Percentiles rank a stretch among this genome's conserved stretches.
These are phyloP conservation scores for Calameuta filiformis DNA, from an alignment of 2,888 invertebrate genomes.

Conservation along the genomic window DNA sequence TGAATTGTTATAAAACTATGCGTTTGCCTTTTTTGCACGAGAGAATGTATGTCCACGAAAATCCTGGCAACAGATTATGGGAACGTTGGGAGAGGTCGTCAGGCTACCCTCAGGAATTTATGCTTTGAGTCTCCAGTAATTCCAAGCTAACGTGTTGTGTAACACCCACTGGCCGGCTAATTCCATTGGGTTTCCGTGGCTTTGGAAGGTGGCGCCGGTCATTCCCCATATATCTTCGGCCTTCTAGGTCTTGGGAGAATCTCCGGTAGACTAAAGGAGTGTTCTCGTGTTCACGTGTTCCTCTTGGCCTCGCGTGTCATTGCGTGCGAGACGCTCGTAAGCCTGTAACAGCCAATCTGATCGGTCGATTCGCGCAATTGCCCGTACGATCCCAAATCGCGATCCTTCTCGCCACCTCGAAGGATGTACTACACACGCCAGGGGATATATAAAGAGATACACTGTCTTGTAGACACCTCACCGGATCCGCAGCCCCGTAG, in stretches of 20 bases:
- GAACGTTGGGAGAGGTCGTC: background rate
- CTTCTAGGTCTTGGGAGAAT: too few relatives aligned
- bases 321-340: slow-evolving; percentile 52
- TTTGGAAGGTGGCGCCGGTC: too few relatives aligned
- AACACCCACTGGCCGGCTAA: too few relatives aligned
- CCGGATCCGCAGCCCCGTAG: too few relatives aligned
- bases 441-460: too few relatives aligned
- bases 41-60: background rate
- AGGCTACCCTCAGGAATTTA: background rate
- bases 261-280: too few relatives aligned
- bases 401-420: slow-evolving; percentile 31
- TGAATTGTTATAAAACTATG: slow-evolving; percentile 51
- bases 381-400: slow-evolving; percentile 59
- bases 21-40: slow-evolving; percentile 13
- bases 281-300: slow-evolving; percentile 4
- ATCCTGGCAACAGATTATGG: slow-evolving; percentile 14
- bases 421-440: too few relatives aligned
- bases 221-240: too few relatives aligned
- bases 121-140: slow-evolving; percentile 7
- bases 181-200: too few relatives aligned
- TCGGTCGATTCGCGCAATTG: slow-evolving; percentile 59
- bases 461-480: background rate
- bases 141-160: too few relatives aligned
- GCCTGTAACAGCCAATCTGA: slow-evolving; percentile 47
- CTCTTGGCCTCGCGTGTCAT: slow-evolving; percentile 14